A percentile compares a stretch with the other conserved stretches of the same genome.
These are phyloP conservation scores for Xanthostigma xanthostigma DNA, from an alignment of 2,888 invertebrate genomes.

Conservation along the genomic window DNA sequence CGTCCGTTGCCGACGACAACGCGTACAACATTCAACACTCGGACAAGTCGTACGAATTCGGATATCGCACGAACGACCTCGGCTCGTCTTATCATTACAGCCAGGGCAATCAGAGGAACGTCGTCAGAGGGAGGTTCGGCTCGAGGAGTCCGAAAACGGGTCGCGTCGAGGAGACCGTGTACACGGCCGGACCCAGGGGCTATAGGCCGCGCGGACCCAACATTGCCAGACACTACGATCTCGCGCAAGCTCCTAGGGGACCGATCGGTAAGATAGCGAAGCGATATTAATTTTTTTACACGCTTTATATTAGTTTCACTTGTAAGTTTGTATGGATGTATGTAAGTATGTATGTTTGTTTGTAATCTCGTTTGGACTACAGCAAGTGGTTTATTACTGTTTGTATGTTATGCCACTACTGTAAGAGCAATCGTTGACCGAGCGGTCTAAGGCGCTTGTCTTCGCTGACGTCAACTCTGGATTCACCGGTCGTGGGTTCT, in stretches of 20 bases:
- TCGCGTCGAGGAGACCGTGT: conserved; percentile 50
- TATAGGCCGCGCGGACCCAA: conserved; percentile 66
- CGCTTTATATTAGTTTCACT: too few relatives aligned
- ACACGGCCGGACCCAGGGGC: conserved; percentile 64
- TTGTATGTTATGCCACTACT: too few relatives aligned
- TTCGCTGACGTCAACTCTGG: too few relatives aligned
- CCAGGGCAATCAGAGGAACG: conserved; percentile 46
- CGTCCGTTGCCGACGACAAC: conserved; percentile 30
- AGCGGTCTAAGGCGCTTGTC: too few relatives aligned
- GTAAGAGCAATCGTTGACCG: too few relatives aligned
- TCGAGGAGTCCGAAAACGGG: conserved; percentile 57
- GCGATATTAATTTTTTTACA: too few relatives aligned
- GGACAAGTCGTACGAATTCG: conserved; percentile 63
- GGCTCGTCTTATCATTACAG: conserved; percentile 57
- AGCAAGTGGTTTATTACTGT: too few relatives aligned
- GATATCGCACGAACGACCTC: conserved; percentile 50
- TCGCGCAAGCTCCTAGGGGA: conserved; percentile 47
- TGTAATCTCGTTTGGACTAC: too few relatives aligned
- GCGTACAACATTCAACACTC: conserved; percentile 45
- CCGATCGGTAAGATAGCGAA: conserved; percentile 34
- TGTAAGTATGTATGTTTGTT: too few relatives aligned
- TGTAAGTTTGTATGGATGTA: too few relatives aligned
- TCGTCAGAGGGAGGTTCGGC: conserved; percentile 57
- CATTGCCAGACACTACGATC: conserved; percentile 53
- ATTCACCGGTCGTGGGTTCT: too few relatives aligned